Conservation (phyloP, 2,797 vertebrate genomes). For the Sebastes steindachneri region DNA sequence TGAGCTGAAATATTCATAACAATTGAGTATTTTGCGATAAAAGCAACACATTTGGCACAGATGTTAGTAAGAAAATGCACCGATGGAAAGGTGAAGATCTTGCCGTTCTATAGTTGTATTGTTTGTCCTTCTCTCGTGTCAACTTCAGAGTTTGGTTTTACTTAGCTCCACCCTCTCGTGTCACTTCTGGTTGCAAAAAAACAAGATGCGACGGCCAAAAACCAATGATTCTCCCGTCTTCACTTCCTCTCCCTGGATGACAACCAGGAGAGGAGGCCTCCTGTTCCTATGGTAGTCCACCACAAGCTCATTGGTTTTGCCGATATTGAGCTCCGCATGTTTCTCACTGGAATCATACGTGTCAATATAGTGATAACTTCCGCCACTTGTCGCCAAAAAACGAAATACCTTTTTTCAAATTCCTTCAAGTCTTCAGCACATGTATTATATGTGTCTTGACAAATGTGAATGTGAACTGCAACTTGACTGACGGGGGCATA, state of each 20-base stretch:
- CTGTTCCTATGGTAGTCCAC: accelerated
- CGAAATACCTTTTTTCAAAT: not conserved
- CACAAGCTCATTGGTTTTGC: not conserved
- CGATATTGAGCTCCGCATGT: not conserved
- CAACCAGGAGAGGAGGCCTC: not conserved
- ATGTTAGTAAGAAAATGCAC: too few species aligned
- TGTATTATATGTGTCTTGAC: not conserved
- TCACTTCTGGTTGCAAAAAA: too few species aligned
- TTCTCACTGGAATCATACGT: not conserved
- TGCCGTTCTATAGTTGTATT: too few species aligned
- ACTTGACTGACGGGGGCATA: not conserved
- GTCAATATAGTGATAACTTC: not conserved
- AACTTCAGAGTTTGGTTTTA: too few species aligned
- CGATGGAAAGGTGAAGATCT: too few species aligned
- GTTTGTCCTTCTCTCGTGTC: too few species aligned
- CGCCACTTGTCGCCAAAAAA: not conserved
- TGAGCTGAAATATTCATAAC: too few species aligned
- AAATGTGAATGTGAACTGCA: not conserved
- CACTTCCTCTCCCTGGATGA: not conserved
- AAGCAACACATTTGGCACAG: too few species aligned
- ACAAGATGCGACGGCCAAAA: too few species aligned
- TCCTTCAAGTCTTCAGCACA: not conserved
- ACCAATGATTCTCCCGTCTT: too few species aligned
- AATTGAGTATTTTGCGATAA: too few species aligned
- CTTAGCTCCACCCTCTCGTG: too few species aligned